Evolutionary conservation across 2,888 invertebrate genomes (phyloP), one percentile per base, ranked within the genome.

Genomic region (Leistus spinibarbis): DNA sequence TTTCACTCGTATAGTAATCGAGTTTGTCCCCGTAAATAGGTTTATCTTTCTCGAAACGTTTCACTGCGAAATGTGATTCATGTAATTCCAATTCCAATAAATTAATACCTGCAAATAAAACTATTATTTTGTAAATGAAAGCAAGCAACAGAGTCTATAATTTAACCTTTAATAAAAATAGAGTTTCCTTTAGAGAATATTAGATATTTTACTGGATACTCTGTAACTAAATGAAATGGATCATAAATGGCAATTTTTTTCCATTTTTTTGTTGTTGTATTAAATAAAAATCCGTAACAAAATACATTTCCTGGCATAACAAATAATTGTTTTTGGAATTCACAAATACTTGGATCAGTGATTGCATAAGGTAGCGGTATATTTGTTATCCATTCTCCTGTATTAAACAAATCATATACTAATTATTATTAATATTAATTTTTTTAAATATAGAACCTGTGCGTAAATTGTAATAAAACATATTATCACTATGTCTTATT

Each of bases 401-500:
- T 23, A 79, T n/a, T n/a, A 76, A 68, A 16, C n/a, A 1, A 19
- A 27, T 16, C 13, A 54, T 54, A 54, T 17, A 17, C 4, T 5
- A 3, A n/a, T 17, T 5, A 5, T 5, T 54, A 54, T 16, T 5
- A 5, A 54, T n/a, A 54, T 19, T 9, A 16, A 20, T 16, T 16
- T 9, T 2, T 17, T 1, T 62, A 19, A 63, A 17, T 19, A 67
- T 3, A 19, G n/a, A 20, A 60, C 60, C 60, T 64, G 24, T 60
- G 5, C 19, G 24, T 27, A 23, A 80, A 76, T 81, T 82, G 78
- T 84, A 81, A 71, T 84, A 85, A 78, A 80, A 83, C 74, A 82
- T 80, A 75, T 83, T 83, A 54, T 83, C 81, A 66, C 57, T 56
- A 77, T 83, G 82, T 17, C 81, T 78, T n/a, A 84, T 79, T 77